Base-by-base conservation (phyloP, 2,797 vertebrate species). In the Sus cebifrons region DNA sequence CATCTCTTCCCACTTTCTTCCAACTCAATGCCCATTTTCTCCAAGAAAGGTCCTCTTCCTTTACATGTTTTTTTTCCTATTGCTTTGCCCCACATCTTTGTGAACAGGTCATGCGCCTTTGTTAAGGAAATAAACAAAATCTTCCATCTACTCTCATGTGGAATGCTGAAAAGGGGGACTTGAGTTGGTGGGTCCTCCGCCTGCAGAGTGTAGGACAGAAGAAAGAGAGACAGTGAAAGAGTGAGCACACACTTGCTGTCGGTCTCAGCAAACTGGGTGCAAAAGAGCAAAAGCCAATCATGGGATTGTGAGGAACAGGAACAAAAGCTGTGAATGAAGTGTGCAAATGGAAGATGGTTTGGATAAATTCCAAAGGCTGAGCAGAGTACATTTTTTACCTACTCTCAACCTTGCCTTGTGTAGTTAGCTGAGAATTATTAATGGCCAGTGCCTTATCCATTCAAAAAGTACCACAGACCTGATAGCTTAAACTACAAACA, bases 51-150 rank as follows among this genome's bases (percentile, higher is more conserved):
- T 12, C 67, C 32, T 85, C 52, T 84, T 71, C 25, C n/a, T 71
- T 64, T 60, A 52, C 40, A 13, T 5, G 20, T 32, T 67, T 36
- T 36, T 78, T 29, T 71, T 70, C 62, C 25, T 84, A 70, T 21
- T 86, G 16, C 23, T 32, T 62, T 68, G 54, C 17, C 78, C 36
- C n/a, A 36, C 8, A 44, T 75, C 71, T 79, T 70, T 25, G 62
- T 70, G 94, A 25, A 77, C 44, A 29, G 71, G 56, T 68, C 60
- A 86, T 16, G 91, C 23, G 89, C 18, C 54, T 95, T 91, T 68
- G n/a, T 89, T 21, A 86, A 94, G 64, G 68, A 86, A 82, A 91
- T 44, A 52, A 73, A 91, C 36, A 64, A 44, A 94, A 27, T 21
- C 17, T 29, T 68, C 68, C 62, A 75, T 54, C 54, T 52, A 81